These are phyloP conservation scores for Mustelus asterias DNA, from an alignment of 2,113 vertebrate genomes.

Conservation along the genomic window DNA sequence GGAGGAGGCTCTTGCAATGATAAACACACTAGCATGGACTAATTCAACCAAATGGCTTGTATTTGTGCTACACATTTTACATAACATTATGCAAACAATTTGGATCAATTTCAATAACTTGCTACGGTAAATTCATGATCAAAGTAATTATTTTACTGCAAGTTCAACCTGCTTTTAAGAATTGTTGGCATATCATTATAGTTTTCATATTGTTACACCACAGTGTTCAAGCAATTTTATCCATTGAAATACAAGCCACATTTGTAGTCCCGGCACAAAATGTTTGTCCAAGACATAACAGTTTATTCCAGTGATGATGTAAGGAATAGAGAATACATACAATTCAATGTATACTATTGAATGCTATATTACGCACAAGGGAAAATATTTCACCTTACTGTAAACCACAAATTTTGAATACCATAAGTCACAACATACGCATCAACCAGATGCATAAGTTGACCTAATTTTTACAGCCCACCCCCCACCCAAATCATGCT, in stretches of 20 bases:
- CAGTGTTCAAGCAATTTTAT: not conserved
- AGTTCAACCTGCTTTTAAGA: not conserved
- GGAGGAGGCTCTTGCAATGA: not conserved
- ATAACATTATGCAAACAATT: not conserved
- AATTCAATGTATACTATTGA: not conserved
- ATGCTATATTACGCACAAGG: not conserved
- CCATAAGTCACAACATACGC: too few relatives aligned
- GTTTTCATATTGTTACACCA: not conserved
- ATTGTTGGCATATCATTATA: not conserved
- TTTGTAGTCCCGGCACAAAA: not conserved
- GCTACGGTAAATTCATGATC: not conserved
- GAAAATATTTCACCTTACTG: not conserved
- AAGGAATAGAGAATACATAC: not conserved
- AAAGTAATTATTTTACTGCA: not conserved
- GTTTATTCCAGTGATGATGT: not conserved
- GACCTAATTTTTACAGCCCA: too few relatives aligned
- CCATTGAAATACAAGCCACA: not conserved
- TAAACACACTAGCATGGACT: not conserved
- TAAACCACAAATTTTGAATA: too few relatives aligned
- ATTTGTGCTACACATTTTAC: not conserved
- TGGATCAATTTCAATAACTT: not conserved
- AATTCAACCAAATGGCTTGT: not conserved
- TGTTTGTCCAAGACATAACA: not conserved
- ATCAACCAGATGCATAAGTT: too few relatives aligned
- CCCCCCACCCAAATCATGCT: too few relatives aligned